phyloP scores from a whole-genome alignment of 1,140 invertebrate species.

The Lucilia cuprina region DNA sequence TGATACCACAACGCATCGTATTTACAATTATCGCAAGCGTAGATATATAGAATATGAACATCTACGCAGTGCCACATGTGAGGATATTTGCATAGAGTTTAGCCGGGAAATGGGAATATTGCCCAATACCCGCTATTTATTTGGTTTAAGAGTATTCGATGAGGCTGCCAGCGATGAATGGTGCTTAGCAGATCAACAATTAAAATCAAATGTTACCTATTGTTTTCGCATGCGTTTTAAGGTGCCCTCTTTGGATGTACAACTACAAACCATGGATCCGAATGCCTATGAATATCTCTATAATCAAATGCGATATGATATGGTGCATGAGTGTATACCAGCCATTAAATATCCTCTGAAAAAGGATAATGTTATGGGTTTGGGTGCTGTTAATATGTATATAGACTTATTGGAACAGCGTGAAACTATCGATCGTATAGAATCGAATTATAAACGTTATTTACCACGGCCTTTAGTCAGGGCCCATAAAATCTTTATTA shows the following conservation, averaged over 20 bases:
- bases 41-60: slow-evolving; percentile 26
- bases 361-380: slow-evolving; percentile 77
- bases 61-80: slow-evolving; percentile 51
- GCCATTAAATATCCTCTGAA: slow-evolving; percentile 79
- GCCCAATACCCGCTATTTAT: slow-evolving; percentile 78
- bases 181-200: slow-evolving; percentile 67
- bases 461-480: slow-evolving; percentile 80
- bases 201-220: slow-evolving; percentile 67
- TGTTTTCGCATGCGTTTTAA: slow-evolving; percentile 82
- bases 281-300: slow-evolving; percentile 85
- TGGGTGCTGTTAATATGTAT: slow-evolving; percentile 87
- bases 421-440: slow-evolving; percentile 69
- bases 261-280: slow-evolving; percentile 72
- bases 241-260: slow-evolving; percentile 67
- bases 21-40: slow-evolving; percentile 7
- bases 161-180: slow-evolving; percentile 69
- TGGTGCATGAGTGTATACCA: slow-evolving; percentile 77
- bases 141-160: slow-evolving; percentile 71
- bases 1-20: not conserved
- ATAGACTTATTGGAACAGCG: slow-evolving; percentile 78
- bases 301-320: slow-evolving; percentile 81
- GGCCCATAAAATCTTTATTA: slow-evolving; percentile 76
- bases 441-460: slow-evolving; percentile 80
- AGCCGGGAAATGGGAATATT: slow-evolving; percentile 75
- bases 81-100: slow-evolving; percentile 76